Percentiles rank a stretch among this genome's conserved stretches.
These are phyloP conservation scores for Ellobium chinense DNA, from an alignment of 2,888 invertebrate species.

Conservation along the genomic window DNA sequence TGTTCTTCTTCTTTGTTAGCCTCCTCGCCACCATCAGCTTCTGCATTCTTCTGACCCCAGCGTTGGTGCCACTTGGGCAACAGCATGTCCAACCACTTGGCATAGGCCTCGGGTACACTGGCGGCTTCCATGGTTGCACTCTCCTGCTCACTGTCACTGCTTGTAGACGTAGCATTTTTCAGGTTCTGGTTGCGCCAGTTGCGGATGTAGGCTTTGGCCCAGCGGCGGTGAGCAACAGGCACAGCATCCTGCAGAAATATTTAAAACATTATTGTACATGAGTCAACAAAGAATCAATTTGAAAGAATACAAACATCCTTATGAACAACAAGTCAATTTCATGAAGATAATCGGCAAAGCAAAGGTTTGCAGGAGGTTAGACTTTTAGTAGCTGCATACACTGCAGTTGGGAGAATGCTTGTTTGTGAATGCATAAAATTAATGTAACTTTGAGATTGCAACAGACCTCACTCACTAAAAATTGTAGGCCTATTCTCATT, in stretches of 20 bases:
- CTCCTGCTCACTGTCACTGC: constrained; percentile 31
- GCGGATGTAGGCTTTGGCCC: constrained; percentile 33
- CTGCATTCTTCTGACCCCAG: neutral
- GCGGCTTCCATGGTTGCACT: constrained; percentile 6
- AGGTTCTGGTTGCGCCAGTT: constrained; percentile 32
- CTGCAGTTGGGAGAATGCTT: too few species aligned
- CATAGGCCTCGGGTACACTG: constrained; percentile 38
- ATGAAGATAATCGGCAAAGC: too few species aligned
- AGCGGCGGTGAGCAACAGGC: constrained; percentile 34
- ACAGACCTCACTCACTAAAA: too few species aligned
- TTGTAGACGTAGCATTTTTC: constrained; percentile 27
- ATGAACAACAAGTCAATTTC: too few species aligned
- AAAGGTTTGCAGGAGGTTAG: too few species aligned
- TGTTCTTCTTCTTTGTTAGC: neutral
- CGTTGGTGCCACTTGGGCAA: constrained; percentile 29
- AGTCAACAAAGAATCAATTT: too few species aligned
- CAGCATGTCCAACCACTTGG: constrained; percentile 21
- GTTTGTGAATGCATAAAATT: too few species aligned
- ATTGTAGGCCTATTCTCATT: too few species aligned
- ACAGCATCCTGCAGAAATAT: constrained; percentile 16
- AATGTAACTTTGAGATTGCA: too few species aligned
- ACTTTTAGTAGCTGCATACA: too few species aligned
- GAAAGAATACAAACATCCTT: too few species aligned
- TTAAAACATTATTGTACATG: too few species aligned
- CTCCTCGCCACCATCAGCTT: neutral